phyloP scores from a whole-genome alignment of 2,113 vertebrate species.

The Colius striatus region DNA sequence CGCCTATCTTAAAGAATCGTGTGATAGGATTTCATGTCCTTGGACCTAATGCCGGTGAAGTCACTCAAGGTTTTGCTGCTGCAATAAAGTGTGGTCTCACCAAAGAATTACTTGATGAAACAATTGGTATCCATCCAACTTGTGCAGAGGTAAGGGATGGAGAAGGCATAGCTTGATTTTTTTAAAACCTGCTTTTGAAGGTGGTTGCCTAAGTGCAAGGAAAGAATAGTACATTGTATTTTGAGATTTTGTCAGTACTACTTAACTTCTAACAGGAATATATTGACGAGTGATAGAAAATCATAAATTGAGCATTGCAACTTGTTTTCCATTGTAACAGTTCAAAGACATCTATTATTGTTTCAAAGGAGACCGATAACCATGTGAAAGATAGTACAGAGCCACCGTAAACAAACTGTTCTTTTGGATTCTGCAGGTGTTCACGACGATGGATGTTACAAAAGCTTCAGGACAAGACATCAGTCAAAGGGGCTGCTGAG shows the following conservation, averaged over 20 bases:
- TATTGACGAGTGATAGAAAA: not conserved
- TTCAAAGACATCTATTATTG: not conserved
- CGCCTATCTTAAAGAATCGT: conserved; percentile 77
- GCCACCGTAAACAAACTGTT: not conserved
- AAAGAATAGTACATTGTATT: not conserved
- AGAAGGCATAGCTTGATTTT: not conserved
- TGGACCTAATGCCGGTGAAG: conserved; percentile 94
- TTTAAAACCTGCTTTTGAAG: not conserved
- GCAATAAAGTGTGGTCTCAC: conserved; percentile 96
- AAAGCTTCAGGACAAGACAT: conserved; percentile 90
- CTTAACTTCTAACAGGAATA: not conserved
- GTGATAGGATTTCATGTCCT: conserved; percentile 94
- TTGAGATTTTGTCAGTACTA: not conserved
- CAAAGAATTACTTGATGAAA: conserved; percentile 88
- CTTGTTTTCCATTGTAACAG: not conserved
- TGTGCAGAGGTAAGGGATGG: conserved; percentile 87
- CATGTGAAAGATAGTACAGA: not conserved
- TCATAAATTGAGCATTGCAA: not conserved
- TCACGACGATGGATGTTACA: conserved; percentile 90
- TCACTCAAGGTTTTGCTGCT: conserved; percentile 92
- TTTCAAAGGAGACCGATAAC: not conserved
- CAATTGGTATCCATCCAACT: conserved; percentile 96
- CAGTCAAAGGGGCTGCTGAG: conserved; percentile 92
- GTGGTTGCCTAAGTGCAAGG: not conserved
- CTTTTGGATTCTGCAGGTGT: conserved; percentile 78